These are phyloP conservation scores for Daphoenositta chrysoptera DNA, from an alignment of 2,113 vertebrate genomes.

Conservation along the genomic window DNA sequence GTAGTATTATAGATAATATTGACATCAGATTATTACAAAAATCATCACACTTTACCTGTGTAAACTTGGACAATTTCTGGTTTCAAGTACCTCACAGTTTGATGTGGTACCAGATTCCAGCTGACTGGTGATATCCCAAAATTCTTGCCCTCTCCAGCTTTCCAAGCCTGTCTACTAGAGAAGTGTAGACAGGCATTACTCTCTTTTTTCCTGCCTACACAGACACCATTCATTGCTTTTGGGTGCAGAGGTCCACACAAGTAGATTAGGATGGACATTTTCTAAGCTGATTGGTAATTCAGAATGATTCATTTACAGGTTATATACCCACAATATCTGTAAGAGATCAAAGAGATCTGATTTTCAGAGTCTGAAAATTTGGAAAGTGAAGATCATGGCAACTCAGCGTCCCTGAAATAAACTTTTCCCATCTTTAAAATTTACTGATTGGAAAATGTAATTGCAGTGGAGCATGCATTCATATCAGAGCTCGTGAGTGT, in stretches of 20 bases:
- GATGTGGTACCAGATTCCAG: not conserved
- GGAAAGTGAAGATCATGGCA: not conserved
- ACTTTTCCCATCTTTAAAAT: not conserved
- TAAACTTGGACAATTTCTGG: not conserved
- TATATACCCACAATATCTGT: not conserved
- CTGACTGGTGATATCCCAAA: not conserved
- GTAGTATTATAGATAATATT: not conserved
- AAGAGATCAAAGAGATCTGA: not conserved
- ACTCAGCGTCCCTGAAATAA: not conserved
- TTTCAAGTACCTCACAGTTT: not conserved
- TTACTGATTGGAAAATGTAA: not conserved
- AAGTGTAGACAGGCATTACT: not conserved
- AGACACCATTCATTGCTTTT: not conserved
- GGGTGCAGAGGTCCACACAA: not conserved
- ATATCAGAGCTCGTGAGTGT: not conserved
- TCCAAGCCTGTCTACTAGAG: not conserved
- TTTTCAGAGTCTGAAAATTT: not conserved
- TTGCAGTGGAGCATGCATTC: not conserved
- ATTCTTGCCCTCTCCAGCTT: not conserved
- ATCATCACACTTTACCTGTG: not conserved
- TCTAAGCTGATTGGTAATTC: not conserved
- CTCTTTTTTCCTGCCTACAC: not conserved
- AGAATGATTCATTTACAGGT: accelerated
- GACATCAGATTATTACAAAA: not conserved
- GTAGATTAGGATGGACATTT: not conserved